phyloP scores from a whole-genome alignment of 1,140 invertebrate species.

The Hypothenemus hampei region DNA sequence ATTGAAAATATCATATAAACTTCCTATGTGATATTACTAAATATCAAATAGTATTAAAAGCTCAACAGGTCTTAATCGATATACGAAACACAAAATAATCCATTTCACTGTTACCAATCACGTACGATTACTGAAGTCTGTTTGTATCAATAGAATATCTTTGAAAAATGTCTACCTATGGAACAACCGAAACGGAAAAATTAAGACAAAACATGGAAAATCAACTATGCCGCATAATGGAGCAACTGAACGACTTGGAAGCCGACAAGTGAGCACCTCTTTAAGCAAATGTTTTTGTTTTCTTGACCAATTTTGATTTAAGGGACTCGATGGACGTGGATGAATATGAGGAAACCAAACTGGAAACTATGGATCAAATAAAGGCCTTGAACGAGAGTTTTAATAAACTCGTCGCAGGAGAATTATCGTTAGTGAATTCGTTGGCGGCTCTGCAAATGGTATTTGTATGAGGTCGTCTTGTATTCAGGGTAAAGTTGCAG shows the following conservation, averaged over 20 bases:
- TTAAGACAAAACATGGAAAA: slow-evolving; percentile 65
- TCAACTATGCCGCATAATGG: slow-evolving; percentile 66
- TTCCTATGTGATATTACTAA: not conserved
- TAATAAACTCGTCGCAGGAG: slow-evolving; percentile 60
- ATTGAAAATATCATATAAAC: too few relatives aligned
- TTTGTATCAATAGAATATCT: not conserved
- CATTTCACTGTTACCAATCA: not conserved
- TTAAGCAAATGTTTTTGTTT: not conserved
- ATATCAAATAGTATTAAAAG: not conserved
- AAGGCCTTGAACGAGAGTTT: slow-evolving; percentile 68
- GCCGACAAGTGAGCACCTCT: slow-evolving; percentile 56
- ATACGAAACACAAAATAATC: not conserved
- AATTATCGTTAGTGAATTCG: slow-evolving; percentile 64
- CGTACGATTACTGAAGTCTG: not conserved
- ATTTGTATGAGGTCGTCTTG: slow-evolving; percentile 12
- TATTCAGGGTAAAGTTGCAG: too few relatives aligned
- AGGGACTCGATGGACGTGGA: slow-evolving; percentile 58
- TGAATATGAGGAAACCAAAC: slow-evolving; percentile 68
- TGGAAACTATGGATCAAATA: slow-evolving; percentile 71
- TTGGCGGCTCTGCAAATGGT: slow-evolving; percentile 43
- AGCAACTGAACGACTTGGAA: slow-evolving; percentile 70
- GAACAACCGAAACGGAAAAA: slow-evolving; percentile 48
- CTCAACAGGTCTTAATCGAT: not conserved
- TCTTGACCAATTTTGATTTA: not conserved
- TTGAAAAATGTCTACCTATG: slow-evolving; percentile 38